These are phyloP conservation scores for Xenopus tropicalis DNA, from an alignment of 2,113 vertebrate genomes.

Conservation along the genomic window DNA sequence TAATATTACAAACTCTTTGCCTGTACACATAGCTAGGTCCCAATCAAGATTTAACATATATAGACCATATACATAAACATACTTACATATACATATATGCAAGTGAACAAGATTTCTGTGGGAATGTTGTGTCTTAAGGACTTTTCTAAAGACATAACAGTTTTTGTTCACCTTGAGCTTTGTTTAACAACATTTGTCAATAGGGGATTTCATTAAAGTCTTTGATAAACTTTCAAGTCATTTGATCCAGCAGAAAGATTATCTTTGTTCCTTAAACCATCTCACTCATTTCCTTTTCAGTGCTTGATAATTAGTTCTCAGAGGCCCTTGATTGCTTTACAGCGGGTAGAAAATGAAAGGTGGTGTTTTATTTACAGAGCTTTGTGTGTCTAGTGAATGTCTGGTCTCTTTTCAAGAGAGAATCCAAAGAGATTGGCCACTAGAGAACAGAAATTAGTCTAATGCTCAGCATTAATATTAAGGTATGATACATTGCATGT, in stretches of 20 bases:
- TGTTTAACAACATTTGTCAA: slow-evolving; percentile 18
- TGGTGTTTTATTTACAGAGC: neutral
- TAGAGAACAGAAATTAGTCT: no score
- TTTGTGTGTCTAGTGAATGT: neutral
- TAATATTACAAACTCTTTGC: no score
- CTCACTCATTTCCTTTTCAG: slow-evolving; percentile 1
- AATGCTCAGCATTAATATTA: no score
- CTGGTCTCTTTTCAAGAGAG: no score
- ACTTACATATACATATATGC: no score
- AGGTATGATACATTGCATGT: no score
- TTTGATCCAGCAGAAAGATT: neutral
- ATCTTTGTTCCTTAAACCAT: slow-evolving; percentile 6
- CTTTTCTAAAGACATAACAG: neutral
- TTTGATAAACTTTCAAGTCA: slow-evolving; percentile 1
- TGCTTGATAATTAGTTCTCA: slow-evolving; percentile 15
- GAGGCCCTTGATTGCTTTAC: neutral
- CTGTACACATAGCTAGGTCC: no score
- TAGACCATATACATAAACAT: no score
- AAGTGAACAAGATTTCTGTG: no score
- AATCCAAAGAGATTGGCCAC: no score
- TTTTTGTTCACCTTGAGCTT: slow-evolving; percentile 9
- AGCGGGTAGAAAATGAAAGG: neutral
- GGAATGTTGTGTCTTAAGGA: no score
- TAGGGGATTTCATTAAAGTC: neutral
- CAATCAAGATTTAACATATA: no score